These are phyloP conservation scores for Drosophila ananassae DNA, from an alignment of 1,140 invertebrate genomes.

Conservation along the genomic window DNA sequence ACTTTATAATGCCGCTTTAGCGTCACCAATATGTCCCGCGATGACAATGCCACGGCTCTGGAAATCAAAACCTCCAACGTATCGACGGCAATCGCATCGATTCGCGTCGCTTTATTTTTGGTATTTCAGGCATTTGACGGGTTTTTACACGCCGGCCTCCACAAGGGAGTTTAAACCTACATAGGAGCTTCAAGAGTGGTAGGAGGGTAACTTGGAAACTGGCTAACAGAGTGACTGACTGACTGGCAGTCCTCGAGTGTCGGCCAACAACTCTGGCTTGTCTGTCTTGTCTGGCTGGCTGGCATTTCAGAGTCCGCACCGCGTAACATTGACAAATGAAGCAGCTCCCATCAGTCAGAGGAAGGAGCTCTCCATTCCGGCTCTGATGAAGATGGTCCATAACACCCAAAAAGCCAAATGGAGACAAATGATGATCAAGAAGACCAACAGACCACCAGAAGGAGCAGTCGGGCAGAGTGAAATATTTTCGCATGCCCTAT, in stretches of 20 bases:
- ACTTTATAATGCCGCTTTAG: conserved; percentile 32
- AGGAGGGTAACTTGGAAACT: neutral
- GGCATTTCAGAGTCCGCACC: conserved; percentile 48
- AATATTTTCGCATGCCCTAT: conserved; percentile 78
- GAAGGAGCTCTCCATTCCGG: conserved; percentile 7
- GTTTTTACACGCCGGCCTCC: conserved; percentile 60
- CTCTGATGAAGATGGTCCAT: conserved; percentile 52
- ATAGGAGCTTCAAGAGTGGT: neutral
- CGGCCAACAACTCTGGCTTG: conserved; percentile 8
- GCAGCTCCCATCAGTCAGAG: conserved; percentile 49
- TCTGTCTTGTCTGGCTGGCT: conserved; percentile 33
- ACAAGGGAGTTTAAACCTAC: neutral
- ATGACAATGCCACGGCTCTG: conserved; percentile 27
- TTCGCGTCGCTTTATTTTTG: conserved; percentile 70
- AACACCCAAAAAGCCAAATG: conserved; percentile 72
- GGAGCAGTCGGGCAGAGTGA: conserved; percentile 32
- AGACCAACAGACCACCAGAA: conserved; percentile 13
- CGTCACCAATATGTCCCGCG: conserved; percentile 77
- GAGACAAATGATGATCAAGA: conserved; percentile 76
- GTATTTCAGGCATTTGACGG: conserved; percentile 70
- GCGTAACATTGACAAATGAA: conserved; percentile 80
- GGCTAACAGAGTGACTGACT: conserved; percentile 26
- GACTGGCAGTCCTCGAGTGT: conserved; percentile 15
- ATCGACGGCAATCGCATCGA: conserved; percentile 64
- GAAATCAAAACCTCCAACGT: conserved; percentile 74